Base-by-base conservation (phyloP, 2,113 vertebrate genomes). In the Rynchops niger region DNA sequence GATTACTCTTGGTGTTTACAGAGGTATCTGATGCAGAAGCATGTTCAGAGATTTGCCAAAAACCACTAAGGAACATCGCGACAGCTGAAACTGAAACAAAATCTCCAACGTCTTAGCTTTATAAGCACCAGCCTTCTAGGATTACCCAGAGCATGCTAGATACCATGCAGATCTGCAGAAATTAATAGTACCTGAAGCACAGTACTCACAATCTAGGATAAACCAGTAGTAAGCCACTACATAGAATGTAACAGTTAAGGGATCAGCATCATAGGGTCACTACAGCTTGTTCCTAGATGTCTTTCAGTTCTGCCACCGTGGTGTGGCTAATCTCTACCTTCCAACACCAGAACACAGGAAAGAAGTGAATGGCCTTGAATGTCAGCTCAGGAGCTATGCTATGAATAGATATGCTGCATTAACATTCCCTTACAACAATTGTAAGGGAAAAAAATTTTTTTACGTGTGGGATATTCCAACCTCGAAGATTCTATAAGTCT, bases 211-310 rank as follows among this genome's bases (percentile, higher is more conserved):
- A n/a, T 3, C n/a, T 29, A 29, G 26, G 26, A 43, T 18, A 47
- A 78, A 73, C 8, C 25, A 59, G n/a, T 9, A 74, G 55, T 10
- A 66, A 62, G 22, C 4, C 36, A 38, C 32, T 12, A 42, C 25
- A 29, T 4, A 74, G 55, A 55, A 43, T 8, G 1, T 2, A 52
- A 70, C 20, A 67, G 12, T 18, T 50, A 56, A 79, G 15, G 19
- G 40, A 56, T 9, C 18, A 42, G 9, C 9, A 47, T 0, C 12
- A 6, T 0, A 43, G 32, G 32, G 29, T 36, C 52, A 30, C 34
- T 52, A 18, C 10, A 67, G 55, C 16, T 34, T 42, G 12, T 65
- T 40, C 22, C 34, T 13, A 12, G 15, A 29, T 3, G n/a, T 32
- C 59, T 43, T 45, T 56, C 49, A 47, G 38, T 62, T 76, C 42